These are phyloP conservation scores for Ascidia mentula DNA, from an alignment of 23 tunicate species.

Conservation along the genomic window DNA sequence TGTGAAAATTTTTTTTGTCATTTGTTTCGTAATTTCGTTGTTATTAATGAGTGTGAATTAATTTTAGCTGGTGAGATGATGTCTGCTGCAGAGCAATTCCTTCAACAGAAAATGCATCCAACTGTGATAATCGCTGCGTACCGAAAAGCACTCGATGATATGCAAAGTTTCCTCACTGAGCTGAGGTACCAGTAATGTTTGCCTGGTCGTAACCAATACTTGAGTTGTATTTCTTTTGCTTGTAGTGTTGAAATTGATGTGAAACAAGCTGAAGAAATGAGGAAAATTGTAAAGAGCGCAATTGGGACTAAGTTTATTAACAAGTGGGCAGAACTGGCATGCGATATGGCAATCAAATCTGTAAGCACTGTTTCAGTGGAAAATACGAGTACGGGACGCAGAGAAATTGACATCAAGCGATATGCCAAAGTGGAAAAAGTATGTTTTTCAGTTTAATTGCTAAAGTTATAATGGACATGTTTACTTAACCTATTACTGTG, in stretches of 20 bases:
- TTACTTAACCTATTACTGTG: too few relatives aligned
- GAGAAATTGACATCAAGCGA: slow-evolving; percentile 94
- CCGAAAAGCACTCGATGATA: slow-evolving; percentile 91
- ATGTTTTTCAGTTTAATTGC: too few relatives aligned
- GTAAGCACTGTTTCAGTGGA: slow-evolving; percentile 85
- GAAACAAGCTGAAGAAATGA: slow-evolving; percentile 64
- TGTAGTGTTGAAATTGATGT: slow-evolving; percentile 62
- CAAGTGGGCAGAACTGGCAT: slow-evolving; percentile 92
- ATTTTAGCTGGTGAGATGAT: slow-evolving; percentile 95
- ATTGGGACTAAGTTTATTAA: slow-evolving; percentile 96
- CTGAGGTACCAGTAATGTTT: slow-evolving; percentile 38
- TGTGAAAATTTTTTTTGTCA: too few relatives aligned
- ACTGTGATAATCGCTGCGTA: slow-evolving; percentile 93
- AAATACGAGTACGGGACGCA: slow-evolving; percentile 59
- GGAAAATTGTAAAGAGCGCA: slow-evolving; percentile 80
- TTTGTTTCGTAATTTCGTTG: too few relatives aligned
- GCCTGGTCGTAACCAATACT: too few relatives aligned
- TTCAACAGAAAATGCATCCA: slow-evolving; percentile 96
- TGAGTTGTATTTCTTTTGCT: neutral
- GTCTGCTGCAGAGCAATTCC: slow-evolving; percentile 91
- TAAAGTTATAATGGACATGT: too few relatives aligned
- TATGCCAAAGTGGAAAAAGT: slow-evolving; percentile 98
- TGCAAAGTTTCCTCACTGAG: slow-evolving; percentile 61
- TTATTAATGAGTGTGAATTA: too few relatives aligned
- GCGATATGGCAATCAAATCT: slow-evolving; percentile 95